phyloP scores from a whole-genome alignment of 2,113 vertebrate genomes.

The Shinisaurus crocodilurus region DNA sequence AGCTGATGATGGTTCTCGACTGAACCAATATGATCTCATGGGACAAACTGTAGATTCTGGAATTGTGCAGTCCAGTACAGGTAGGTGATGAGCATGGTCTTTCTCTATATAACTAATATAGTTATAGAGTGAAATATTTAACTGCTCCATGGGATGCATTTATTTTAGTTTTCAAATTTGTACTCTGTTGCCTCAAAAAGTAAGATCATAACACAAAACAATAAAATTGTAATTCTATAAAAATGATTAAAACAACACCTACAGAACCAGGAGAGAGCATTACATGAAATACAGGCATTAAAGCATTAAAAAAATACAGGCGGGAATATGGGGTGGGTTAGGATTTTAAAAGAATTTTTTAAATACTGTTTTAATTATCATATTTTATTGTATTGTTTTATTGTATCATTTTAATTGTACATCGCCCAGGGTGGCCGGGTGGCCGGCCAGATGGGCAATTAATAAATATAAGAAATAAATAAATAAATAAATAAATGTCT shows the following conservation, averaged over 20 bases:
- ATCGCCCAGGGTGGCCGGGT: too few species aligned
- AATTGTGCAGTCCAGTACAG: constrained; percentile 97
- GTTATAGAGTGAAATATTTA: neutral
- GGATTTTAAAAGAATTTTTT: too few species aligned
- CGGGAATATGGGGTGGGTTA: too few species aligned
- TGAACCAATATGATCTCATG: constrained; percentile 97
- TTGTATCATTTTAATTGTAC: too few species aligned
- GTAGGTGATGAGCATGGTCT: constrained; percentile 69
- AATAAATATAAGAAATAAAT: too few species aligned
- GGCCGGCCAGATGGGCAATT: too few species aligned
- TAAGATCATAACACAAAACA: neutral
- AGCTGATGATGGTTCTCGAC: constrained; percentile 94
- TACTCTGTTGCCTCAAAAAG: neutral
- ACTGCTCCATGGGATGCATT: neutral
- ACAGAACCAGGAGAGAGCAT: neutral
- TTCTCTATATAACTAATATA: neutral
- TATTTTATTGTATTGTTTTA: too few species aligned
- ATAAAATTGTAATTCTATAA: neutral
- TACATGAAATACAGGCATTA: too few species aligned
- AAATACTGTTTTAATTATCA: too few species aligned
- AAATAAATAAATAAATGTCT: too few species aligned
- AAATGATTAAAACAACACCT: neutral
- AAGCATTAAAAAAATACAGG: too few species aligned
- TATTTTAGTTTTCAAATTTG: neutral
- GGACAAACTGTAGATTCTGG: constrained; percentile 96